A percentile compares a stretch with the other conserved stretches of the same genome.
Evolutionary conservation across 2,113 vertebrate genomes (phyloP).

Genomic region (Hippocampus barbouri): DNA sequence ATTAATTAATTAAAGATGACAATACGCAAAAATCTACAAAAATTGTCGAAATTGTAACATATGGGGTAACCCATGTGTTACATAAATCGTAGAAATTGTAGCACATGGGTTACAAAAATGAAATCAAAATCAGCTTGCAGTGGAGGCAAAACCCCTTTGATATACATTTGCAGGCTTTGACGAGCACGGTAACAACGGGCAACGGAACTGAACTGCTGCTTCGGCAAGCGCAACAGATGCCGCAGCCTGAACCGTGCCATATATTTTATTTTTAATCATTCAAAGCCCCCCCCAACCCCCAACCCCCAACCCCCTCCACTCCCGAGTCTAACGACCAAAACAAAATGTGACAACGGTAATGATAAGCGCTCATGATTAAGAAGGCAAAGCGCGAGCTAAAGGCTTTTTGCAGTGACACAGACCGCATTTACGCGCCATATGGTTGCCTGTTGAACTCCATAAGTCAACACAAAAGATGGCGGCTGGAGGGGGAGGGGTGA

Average conservation of each 20-base stretch:
- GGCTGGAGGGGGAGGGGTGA: slow-evolving; percentile 4
- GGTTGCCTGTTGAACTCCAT: slow-evolving; percentile 63
- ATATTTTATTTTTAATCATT: slow-evolving; percentile 74
- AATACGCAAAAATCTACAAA: too few species aligned
- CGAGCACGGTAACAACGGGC: slow-evolving; percentile 54
- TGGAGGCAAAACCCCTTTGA: slow-evolving; percentile 45
- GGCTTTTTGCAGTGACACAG: slow-evolving; percentile 52
- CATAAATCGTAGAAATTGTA: too few species aligned
- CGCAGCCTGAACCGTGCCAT: slow-evolving; percentile 53
- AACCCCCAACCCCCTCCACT: too few species aligned
- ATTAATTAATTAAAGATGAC: too few species aligned
- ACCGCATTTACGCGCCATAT: slow-evolving; percentile 69
- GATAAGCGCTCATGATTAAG: slow-evolving; percentile 72
- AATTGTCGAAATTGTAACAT: too few species aligned
- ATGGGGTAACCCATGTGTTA: too few species aligned
- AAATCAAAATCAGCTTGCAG: slow-evolving; percentile 36
- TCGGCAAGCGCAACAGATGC: slow-evolving; percentile 59
- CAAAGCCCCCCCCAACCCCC: slow-evolving; percentile 36
- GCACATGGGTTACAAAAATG: too few species aligned
- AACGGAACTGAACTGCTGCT: slow-evolving; percentile 53
- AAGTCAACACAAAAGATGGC: slow-evolving; percentile 62
- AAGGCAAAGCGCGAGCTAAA: slow-evolving; percentile 60
- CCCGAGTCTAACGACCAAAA: slow-evolving; percentile 67
- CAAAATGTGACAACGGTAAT: slow-evolving; percentile 69
- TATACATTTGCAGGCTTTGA: slow-evolving; percentile 59